Percentiles rank a stretch among this genome's conserved stretches.
Evolutionary conservation across 1,140 invertebrate species (phyloP).

Genomic region (Drosophila dunni): DNA sequence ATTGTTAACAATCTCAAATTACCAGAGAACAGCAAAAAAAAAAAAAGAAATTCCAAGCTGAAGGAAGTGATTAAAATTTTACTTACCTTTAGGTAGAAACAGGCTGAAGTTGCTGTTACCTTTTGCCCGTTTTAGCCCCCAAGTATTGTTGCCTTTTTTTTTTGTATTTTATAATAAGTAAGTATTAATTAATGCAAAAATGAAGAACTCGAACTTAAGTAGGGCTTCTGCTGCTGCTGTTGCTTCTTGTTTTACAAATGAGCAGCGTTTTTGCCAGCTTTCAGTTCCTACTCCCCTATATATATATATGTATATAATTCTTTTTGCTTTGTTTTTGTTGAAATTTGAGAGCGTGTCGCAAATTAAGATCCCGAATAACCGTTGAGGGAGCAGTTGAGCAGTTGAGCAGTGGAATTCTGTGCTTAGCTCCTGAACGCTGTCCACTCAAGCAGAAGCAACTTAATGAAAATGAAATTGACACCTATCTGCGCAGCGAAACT

Average conservation of each 20-base stretch:
- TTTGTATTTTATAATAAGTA: conserved; percentile 65
- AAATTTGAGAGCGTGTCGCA: conserved; percentile 77
- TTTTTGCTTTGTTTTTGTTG: conserved; percentile 36
- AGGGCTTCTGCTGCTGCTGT: conserved; percentile 71
- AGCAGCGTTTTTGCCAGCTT: conserved; percentile 46
- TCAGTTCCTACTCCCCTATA: conserved; percentile 8
- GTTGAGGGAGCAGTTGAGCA: conserved; percentile 25
- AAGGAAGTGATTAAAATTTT: conserved; percentile 80
- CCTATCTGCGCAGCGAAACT: conserved; percentile 54
- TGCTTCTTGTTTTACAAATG: conserved; percentile 69
- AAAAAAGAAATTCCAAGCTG: conserved; percentile 20
- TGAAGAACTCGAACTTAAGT: conserved; percentile 71
- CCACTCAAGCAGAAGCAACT: conserved; percentile 77
- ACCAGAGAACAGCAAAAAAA: conserved; percentile 44
- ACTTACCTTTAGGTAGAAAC: conserved; percentile 52
- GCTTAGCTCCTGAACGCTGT: conserved; percentile 9
- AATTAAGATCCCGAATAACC: conserved; percentile 62
- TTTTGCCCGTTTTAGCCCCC: background rate
- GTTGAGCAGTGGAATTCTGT: background rate
- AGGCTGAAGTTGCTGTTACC: conserved; percentile 13
- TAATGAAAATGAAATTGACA: conserved; percentile 82
- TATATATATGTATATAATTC: background rate
- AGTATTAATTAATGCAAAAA: conserved; percentile 82
- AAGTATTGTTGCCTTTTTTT: conserved; percentile 44
- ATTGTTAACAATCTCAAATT: conserved; percentile 80